Base-by-base conservation (phyloP, 2,888 invertebrate genomes). In the Ecliptopera silaceata region DNA sequence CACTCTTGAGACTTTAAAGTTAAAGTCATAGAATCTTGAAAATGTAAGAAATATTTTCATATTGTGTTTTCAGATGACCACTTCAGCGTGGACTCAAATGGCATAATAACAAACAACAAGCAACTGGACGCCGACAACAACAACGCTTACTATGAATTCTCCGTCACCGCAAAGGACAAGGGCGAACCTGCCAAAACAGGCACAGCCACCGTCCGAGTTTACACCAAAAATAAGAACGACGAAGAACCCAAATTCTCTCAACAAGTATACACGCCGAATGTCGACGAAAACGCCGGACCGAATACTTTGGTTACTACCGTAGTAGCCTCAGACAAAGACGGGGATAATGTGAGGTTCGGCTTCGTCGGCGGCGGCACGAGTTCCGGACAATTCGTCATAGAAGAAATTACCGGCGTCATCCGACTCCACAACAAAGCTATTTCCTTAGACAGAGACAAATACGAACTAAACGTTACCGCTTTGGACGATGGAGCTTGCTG, bases 401-500 rank as follows among this genome's bases (percentile, higher is more conserved):
- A 98, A 88, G 97, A 98, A 84, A 97, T 97, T 63, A 98, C 98
- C 43, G 98, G 97, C 69, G 98, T 98, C 26, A 98, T 98, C 69
- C 95, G 98, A 61, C 88, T 98, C 50, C 97, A 97, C 75, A 96
- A 95, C 69, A 96, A 97, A 77, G 94, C 95, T 4, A 98, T 98
- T 66, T 94, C 96, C 0, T 87, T 98, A 65, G 98, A 98, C 78
- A 93, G 97, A 63, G 98, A 98, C 80, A 98, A 98, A 82, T 99
- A 99, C 79, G 97, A 97, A 80, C 86, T 99, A 56, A 99, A 99
- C 80, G 98, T 99, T 6, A 98, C 98, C 0, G 99, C 99, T 1
- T 94, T 97, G 92, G 99, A 99, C 79, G 99, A 99, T 80, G 99
- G 99, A 0, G 96, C 97, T 1, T 99, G 99, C 80, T 99, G 99